Evolutionary conservation across 2,113 vertebrate genomes (phyloP), one percentile per base, ranked within the genome.

Genomic region (Apaloderma vittatum): DNA sequence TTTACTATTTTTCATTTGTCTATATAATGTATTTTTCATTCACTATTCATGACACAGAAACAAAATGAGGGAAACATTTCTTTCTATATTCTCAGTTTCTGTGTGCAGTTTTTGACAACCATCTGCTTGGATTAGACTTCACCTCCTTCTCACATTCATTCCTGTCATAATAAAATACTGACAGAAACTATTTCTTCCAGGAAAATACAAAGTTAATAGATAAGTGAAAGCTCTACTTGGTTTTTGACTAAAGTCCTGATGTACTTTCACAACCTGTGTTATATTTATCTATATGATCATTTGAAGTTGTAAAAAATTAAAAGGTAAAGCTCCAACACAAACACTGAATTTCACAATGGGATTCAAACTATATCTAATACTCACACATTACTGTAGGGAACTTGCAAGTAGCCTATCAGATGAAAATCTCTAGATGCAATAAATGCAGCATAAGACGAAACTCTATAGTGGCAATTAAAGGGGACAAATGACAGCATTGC

Each of bases 161-260:
- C 11, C 30, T 71, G 40, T 93, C 52, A 94, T 88, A 90, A 83
- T 79, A 93, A 94, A 78, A 66, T 68, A 86, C 58, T 92, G 66
- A 91, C 65, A 77, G 61, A 93, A 97, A 85, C 14, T 74, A 72
- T 51, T 78, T 96, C 30, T 67, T 36, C 34, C 0, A 12, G 34
- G 68, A 94, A 96, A 95, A 94, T 12, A 75, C 48, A 72, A 97
- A 91, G 67, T 74, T 86, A 88, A 94, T 93, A 76, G 65, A 58
- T 68, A 96, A 91, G 6, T 40, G 82, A 93, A 96, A 95, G 16
- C 21, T 72, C 57, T 73, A 22, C 46, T 70, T 36, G 15, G 15
- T 43, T 93, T 93, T 94, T 86, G 48, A 86, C 93, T 95, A 18
- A 86, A 95, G 32, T 40, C 74, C 20, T 63, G 27, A 21, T 85